phyloP scores from a whole-genome alignment of 2,113 vertebrate genomes.

The Dromaius novaehollandiae region DNA sequence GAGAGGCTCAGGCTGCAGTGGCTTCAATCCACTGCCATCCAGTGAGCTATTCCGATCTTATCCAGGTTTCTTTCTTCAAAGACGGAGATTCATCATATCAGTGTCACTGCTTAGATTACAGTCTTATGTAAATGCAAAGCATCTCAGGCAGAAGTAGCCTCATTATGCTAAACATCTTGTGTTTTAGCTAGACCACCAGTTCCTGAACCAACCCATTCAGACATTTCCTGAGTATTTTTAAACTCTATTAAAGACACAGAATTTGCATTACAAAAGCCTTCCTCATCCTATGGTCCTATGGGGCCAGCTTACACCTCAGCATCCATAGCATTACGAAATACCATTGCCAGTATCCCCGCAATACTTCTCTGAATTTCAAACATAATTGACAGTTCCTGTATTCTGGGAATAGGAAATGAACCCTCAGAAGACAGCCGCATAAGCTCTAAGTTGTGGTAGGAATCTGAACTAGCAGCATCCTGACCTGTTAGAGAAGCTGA shows the following conservation, averaged over 20 bases:
- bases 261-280: not conserved
- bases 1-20: accelerated
- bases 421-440: not conserved
- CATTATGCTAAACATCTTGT: not conserved
- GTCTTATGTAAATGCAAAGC: accelerated
- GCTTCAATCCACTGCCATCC: not conserved
- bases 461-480: not conserved
- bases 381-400: not conserved
- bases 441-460: not conserved
- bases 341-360: not conserved
- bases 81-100: not conserved
- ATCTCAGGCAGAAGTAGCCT: not conserved
- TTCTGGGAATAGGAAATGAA: not conserved
- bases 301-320: not conserved
- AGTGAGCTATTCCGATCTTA: not conserved
- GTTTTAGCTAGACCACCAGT: not conserved
- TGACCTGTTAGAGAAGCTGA: not conserved
- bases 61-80: not conserved
- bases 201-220: not conserved
- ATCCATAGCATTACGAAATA: not conserved
- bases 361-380: not conserved
- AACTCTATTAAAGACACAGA: not conserved
- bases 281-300: not conserved
- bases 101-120: not conserved
- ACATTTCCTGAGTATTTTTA: not conserved